A percentile compares a stretch with the other conserved stretches of the same genome.
Conservation (phyloP, 2,888 invertebrate genomes). For the Lamproptera curius region DNA sequence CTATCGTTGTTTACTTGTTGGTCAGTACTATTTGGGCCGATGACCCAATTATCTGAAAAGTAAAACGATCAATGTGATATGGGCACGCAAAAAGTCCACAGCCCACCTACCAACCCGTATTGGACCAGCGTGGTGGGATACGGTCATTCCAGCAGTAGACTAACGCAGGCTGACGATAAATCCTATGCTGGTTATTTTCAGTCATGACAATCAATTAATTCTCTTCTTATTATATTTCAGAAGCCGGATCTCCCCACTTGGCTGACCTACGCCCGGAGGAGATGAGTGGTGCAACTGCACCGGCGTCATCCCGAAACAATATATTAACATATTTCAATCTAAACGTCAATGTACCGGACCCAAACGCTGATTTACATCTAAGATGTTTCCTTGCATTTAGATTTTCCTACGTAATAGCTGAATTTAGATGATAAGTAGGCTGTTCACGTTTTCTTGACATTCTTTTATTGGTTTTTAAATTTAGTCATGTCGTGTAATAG, state of each 20-base stretch:
- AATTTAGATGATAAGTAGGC: conserved; percentile 1
- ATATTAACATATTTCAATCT: conserved; percentile 36
- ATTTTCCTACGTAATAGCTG: conserved; percentile 8
- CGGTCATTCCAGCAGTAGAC: too few species aligned
- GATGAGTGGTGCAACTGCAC: conserved; percentile 90
- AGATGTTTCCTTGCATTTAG: conserved; percentile 8
- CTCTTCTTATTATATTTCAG: conserved; percentile 45
- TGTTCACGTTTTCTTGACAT: not conserved
- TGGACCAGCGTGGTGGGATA: too few species aligned
- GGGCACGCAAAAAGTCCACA: too few species aligned
- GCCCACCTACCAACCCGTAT: too few species aligned
- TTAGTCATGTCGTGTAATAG: not conserved
- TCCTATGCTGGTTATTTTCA: too few species aligned
- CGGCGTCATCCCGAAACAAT: conserved; percentile 27
- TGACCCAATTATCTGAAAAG: too few species aligned
- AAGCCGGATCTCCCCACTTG: conserved; percentile 70
- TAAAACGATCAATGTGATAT: too few species aligned
- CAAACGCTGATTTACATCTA: conserved; percentile 25
- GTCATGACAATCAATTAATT: too few species aligned
- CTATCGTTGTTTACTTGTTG: too few species aligned
- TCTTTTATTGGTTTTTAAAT: not conserved
- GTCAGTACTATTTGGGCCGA: too few species aligned
- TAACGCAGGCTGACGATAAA: too few species aligned
- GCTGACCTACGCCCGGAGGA: conserved; percentile 95
- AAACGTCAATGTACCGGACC: conserved; percentile 35